Evolutionary conservation across 2,113 vertebrate species (phyloP), one percentile per base, ranked within the genome.

Genomic region (Hypocryptadius cinnamomeus): DNA sequence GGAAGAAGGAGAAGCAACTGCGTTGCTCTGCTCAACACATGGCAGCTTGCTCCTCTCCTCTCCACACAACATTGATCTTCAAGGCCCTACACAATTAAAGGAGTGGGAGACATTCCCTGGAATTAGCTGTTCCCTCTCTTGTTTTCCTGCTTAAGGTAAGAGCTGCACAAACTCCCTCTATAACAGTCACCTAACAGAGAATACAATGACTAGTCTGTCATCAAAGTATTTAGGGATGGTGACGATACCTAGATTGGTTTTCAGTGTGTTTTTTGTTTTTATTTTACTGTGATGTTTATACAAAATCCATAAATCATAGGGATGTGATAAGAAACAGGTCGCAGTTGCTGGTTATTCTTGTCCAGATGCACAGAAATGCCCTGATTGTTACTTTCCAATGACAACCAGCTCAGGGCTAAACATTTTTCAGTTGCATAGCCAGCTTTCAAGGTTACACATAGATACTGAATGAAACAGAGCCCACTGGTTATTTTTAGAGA

Each of bases 401-500:
- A 47, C 82, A 84, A n/a, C 56, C 48, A 72, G 69, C 79, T 70
- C 47, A 33, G 48, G 76, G 85, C 82, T 90, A 81, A 90, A 72
- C 57, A 51, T 89, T 93, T 92, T 92, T 94, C 71, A 73, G 60
- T 96, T 93, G 83, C 68, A 37, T 53, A 66, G 85, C 88, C 87
- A 89, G 74, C 81, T 93, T 81, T 71, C 87, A 94, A 96, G 91
- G 93, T 94, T 96, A 80, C 79, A 73, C 56, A 37, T 86, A 33
- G 50, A 88, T 50, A 57, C 82, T 95, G 96, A 95, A 95, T 85
- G 96, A 94, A 94, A 95, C 69, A 78, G 64, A 93, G 85, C 72
- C 69, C 69, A 50, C 40, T 15, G 12, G 87, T 84, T 96, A 96
- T 95, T 96, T 96, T 95, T 96, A 95, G 96, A 90, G 69, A 91